These are phyloP conservation scores for Neotoma lepida DNA, from an alignment of 2,113 vertebrate species.

Conservation along the genomic window DNA sequence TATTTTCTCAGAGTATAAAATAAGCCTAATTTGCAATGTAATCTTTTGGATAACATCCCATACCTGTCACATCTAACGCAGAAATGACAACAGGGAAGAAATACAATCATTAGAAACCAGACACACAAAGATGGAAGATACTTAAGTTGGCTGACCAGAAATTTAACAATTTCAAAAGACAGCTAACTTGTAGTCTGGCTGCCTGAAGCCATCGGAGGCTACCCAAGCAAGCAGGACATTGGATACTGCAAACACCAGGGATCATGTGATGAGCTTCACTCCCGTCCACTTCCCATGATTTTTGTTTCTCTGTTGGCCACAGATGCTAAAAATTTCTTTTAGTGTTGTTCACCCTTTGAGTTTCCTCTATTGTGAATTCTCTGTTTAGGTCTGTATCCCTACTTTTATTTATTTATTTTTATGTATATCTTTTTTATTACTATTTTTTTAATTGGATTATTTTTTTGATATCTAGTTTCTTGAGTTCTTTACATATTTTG, in stretches of 20 bases:
- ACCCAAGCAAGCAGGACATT: not conserved
- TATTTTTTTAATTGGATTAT: not conserved
- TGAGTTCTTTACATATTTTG: too few relatives aligned
- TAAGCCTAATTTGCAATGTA: not conserved
- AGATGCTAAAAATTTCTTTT: not conserved
- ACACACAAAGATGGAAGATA: not conserved
- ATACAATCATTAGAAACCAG: not conserved
- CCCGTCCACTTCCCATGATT: not conserved
- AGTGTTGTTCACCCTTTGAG: not conserved
- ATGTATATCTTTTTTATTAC: too few relatives aligned
- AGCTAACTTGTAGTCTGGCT: not conserved
- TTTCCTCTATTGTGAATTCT: not conserved
- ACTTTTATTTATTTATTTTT: too few relatives aligned
- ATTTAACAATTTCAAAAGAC: not conserved
- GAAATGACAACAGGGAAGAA: not conserved
- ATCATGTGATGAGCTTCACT: not conserved
- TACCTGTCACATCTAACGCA: not conserved
- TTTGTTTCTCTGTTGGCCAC: too few relatives aligned
- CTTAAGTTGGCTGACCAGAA: not conserved
- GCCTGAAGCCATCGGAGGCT: not conserved
- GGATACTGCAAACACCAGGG: too few relatives aligned
- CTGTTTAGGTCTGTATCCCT: not conserved
- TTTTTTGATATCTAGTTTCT: not conserved
- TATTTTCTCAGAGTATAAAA: not conserved
- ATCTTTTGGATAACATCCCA: not conserved